These are phyloP conservation scores for Sesamia nonagrioides DNA, from an alignment of 1,140 invertebrate species.

Conservation along the genomic window DNA sequence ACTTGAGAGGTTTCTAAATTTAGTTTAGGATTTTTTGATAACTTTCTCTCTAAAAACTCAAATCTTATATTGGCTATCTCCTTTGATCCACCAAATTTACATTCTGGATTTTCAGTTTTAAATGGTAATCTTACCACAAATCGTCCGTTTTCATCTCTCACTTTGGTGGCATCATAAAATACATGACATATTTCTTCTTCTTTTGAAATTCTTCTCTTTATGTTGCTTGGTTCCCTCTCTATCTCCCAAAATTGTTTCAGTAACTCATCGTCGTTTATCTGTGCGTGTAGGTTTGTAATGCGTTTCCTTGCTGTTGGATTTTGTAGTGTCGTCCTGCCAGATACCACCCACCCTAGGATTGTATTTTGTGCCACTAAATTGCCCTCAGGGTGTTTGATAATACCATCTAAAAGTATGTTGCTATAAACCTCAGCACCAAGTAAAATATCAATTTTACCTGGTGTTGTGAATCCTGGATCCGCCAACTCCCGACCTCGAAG, in stretches of 20 bases:
- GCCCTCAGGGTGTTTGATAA: conserved; percentile 51
- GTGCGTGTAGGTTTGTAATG: not conserved
- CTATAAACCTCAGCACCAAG: conserved; percentile 58
- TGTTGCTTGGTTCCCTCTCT: not conserved
- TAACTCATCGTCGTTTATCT: not conserved
- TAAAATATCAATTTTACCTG: conserved; percentile 57
- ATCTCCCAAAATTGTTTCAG: conserved; percentile 46
- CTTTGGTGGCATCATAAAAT: conserved; percentile 11
- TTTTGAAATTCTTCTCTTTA: not conserved
- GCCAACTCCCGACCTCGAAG: conserved; percentile 51
- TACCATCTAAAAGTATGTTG: conserved; percentile 51
- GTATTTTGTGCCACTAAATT: conserved; percentile 58
- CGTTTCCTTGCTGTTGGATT: no score
- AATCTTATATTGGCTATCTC: conserved; percentile 50
- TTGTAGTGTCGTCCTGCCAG: conserved; percentile 16
- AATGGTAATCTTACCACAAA: conserved; percentile 55
- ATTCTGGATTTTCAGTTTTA: conserved; percentile 5
- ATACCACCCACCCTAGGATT: conserved; percentile 55
- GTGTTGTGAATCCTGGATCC: conserved; percentile 49
- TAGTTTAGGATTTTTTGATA: conserved; percentile 16
- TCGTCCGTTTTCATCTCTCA: conserved; percentile 35
- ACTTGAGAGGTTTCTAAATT: no score
- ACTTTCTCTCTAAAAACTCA: conserved; percentile 36
- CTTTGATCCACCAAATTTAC: conserved; percentile 37
- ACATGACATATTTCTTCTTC: conserved; percentile 41